Conservation (phyloP, 2,113 vertebrate genomes). For the Heterocephalus glaber region DNA sequence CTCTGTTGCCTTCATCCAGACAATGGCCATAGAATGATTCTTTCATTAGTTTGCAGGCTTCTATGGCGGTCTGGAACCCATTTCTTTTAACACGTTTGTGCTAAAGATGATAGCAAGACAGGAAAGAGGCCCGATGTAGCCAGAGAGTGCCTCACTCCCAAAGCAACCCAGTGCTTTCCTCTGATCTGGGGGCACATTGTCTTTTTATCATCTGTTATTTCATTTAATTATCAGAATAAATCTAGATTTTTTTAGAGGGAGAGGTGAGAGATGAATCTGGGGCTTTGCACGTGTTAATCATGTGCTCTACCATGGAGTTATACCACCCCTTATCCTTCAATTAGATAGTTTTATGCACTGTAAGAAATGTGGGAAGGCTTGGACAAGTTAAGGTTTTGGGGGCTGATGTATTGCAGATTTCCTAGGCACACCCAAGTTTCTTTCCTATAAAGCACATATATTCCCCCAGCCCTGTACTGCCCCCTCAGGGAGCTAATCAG, state of each 20-base stretch:
- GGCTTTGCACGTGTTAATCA: not conserved
- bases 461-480: not conserved
- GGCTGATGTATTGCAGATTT: not conserved
- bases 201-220: not conserved
- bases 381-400: not conserved
- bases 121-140: not conserved
- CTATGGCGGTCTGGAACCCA: not conserved
- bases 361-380: not conserved
- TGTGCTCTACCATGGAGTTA: not conserved
- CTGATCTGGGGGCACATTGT: not conserved
- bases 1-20: not conserved
- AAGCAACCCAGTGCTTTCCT: not conserved
- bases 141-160: not conserved
- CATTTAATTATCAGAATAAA: not conserved
- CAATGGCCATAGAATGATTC: not conserved
- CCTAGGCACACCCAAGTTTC: not conserved
- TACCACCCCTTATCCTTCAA: not conserved
- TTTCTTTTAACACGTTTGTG: not conserved
- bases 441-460: not conserved
- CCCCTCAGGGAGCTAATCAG: not conserved
- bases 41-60: not conserved
- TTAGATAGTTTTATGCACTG: not conserved
- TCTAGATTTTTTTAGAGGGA: not conserved
- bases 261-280: not conserved
- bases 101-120: not conserved